Evolutionary conservation across 2,113 vertebrate genomes (phyloP), one percentile per base, ranked within the genome.

Genomic region (Ploceus nigricollis): DNA sequence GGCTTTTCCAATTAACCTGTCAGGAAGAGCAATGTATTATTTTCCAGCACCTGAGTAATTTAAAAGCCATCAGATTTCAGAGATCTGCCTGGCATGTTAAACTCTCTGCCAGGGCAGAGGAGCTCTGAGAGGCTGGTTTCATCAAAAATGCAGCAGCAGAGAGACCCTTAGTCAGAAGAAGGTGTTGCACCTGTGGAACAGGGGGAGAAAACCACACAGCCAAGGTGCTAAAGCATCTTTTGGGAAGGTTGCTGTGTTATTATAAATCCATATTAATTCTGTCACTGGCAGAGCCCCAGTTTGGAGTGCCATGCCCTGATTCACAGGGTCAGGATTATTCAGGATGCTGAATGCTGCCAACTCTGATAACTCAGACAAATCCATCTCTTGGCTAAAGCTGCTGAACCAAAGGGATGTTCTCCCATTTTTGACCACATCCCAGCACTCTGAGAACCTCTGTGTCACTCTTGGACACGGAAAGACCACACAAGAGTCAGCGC

Each of bases 1-100:
- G 76, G 53, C 33, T 95, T 96, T 96, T 90, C 82, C 93, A 96
- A 96, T 97, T 96, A 97, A 96, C 72, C 92, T 96, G 96, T 96
- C 96, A 97, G 90, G 71, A 94, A 96, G 92, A 96, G 92, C 90
- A 92, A 96, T 95, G 93, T 61, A 92, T 96, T 92, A 51, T 95
- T 95, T 77, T 60, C 68, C 85, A 88, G 76, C 72, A 73, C 85
- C 68, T 4, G 6, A 96, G 76, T 86, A 60, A 78, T 94, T 96
- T 94, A 90, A 94, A 96, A 97, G 93, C 81, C 87, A 84, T 76
- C 85, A 80, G 88, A 85, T 90, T 75, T 95, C 94, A 45, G 88
- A 48, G 86, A 83, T 87, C 90, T 60, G 85, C 80, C 87, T 93
- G 93, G 92, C 88, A 93, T 94, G 79, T 83, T 96, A 95, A 95